Conservation (phyloP, 2,113 vertebrate genomes). For the Turdus rufiventris region DNA sequence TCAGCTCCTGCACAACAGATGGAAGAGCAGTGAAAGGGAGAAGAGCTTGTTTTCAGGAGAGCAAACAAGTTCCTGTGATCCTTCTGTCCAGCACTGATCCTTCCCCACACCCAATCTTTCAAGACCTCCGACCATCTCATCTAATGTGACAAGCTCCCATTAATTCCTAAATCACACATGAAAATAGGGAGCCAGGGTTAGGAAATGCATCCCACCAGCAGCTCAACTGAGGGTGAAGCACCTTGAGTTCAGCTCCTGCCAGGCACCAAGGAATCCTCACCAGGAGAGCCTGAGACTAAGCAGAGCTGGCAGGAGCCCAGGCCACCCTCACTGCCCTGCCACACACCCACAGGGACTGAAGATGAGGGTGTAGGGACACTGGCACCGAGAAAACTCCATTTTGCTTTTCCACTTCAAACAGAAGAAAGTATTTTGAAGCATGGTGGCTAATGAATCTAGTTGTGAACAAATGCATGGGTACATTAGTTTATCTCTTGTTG, state of each 20-base stretch:
- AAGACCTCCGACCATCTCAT: not conserved
- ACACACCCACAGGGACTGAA: not conserved
- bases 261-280: not conserved
- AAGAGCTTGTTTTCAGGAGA: not conserved
- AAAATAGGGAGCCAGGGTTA: not conserved
- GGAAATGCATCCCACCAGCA: not conserved
- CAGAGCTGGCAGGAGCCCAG: not conserved
- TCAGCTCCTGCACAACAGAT: not conserved
- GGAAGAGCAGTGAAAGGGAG: not conserved
- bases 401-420: not conserved
- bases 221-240: not conserved
- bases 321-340: not conserved
- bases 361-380: fast-evolving
- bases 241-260: not conserved
- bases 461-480: not conserved
- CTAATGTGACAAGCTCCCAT: not conserved
- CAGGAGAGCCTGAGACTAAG: not conserved
- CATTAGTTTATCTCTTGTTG: not conserved
- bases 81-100: not conserved
- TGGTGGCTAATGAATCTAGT: not conserved
- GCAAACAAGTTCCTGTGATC: not conserved
- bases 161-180: not conserved
- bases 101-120: not conserved
- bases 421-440: not conserved
- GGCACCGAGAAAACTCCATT: not conserved